These are phyloP conservation scores for Hypomesus transpacificus DNA, from an alignment of 2,113 vertebrate genomes.

Conservation along the genomic window DNA sequence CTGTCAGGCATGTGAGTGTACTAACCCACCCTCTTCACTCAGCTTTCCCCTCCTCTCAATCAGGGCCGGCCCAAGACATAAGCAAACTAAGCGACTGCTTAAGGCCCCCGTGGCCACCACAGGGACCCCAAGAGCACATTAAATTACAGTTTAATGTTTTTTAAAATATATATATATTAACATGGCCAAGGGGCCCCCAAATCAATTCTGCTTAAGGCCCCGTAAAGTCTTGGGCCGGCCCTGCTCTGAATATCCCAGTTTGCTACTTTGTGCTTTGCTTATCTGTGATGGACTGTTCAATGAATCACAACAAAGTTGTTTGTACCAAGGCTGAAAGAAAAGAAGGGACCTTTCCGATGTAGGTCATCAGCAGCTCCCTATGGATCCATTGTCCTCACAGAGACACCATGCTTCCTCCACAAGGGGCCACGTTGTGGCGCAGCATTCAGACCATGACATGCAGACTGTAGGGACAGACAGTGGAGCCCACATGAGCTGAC, in stretches of 20 bases:
- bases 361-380: conserved; percentile 9
- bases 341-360: conserved; percentile 7
- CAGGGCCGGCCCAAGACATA: no score
- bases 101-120: no score
- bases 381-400: conserved; percentile 1
- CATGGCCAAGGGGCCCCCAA: no score
- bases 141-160: no score
- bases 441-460: conserved; percentile 19
- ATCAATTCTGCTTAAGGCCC: no score
- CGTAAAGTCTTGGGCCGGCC: no score
- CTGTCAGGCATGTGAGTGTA: background rate
- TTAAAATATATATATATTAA: no score
- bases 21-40: background rate
- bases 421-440: background rate
- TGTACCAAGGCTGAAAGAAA: background rate
- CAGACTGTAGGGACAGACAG: background rate
- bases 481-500: conserved; percentile 27
- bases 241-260: background rate
- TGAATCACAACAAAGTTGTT: conserved; percentile 6
- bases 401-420: conserved; percentile 28
- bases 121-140: no score
- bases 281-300: background rate
- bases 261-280: background rate
- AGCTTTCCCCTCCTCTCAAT: background rate
- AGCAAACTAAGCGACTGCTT: no score